Evolutionary conservation across 2,888 invertebrate species (phyloP), one percentile per base, ranked within the genome.

Genomic region (Rhopalosiphum nymphaeae): DNA sequence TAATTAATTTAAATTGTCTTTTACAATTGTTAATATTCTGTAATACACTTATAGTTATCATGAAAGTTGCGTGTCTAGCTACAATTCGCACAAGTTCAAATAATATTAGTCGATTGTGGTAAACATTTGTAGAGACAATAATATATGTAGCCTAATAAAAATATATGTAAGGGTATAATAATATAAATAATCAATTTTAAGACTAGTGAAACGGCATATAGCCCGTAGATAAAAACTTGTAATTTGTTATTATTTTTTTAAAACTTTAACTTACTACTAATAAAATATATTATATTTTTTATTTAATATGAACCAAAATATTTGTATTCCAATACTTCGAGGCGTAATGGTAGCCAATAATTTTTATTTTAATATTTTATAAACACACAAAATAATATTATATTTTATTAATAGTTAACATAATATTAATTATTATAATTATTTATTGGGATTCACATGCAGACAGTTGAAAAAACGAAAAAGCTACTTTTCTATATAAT

Each of bases 81-180:
- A 57, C 57, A 44, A 89, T 89, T 89, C 29, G 44, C 57, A 89
- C 26, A 89, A 57, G 29, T 89, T 57, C 16, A 42, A 57, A 61
- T 44, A 89, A 44, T 89, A 56, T 5, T 42, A 89, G 57, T 57
- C 57, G 44, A 61, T 57, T 44, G 29, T 89, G 57, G 57, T 89
- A 44, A 89, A 36, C 21, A 78, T 36, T 56, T 42, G 42, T 89
- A 89, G 9, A 29, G 0, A 36, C 7, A 36, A 78, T 21, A 78
- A 36, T 78, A 78, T 36, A 29, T 53, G n/a, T 44, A 42, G 42
- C 42, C 42, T 44, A 88, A 88, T 88, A 21, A 56, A 36, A 56
- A 56, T 88, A 36, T 42, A 56, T 21, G 5, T 67, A 78, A 78
- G 36, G 21, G 36, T 36, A 78, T 78, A 78, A 78, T 36, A 78